A percentile compares a stretch with the other conserved stretches of the same genome.
Conservation (phyloP, 2,113 vertebrate species). For the Tympanuchus pallidicinctus region DNA sequence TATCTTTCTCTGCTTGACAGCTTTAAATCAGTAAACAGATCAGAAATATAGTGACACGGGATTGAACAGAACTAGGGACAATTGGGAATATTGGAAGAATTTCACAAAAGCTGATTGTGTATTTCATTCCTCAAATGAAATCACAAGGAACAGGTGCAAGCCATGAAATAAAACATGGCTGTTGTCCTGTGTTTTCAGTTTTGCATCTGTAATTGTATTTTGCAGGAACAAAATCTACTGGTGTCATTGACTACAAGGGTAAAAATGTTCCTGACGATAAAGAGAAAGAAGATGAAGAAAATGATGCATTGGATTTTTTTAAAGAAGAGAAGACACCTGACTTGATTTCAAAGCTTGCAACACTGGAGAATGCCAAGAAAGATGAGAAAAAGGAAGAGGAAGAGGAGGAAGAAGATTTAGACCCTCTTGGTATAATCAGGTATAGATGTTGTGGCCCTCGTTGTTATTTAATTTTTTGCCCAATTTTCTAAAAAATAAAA, state of each 20-base stretch:
- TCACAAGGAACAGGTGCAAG: background rate
- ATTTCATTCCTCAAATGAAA: background rate
- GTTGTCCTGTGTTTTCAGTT: background rate
- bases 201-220: background rate
- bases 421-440: conserved; percentile 86
- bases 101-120: background rate
- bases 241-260: conserved; percentile 52
- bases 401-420: conserved; percentile 77
- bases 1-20: background rate
- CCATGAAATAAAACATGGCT: background rate
- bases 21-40: conserved; percentile 22
- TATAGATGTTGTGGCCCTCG: conserved; percentile 43
- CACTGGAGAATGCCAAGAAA: background rate
- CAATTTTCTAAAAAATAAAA: background rate
- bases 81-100: background rate
- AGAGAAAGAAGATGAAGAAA: conserved; percentile 57
- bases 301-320: conserved; percentile 83
- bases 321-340: conserved; percentile 65
- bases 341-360: conserved; percentile 9
- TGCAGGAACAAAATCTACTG: conserved; percentile 78
- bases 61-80: background rate
- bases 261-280: conserved; percentile 65
- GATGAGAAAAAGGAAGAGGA: conserved; percentile 24
- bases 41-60: background rate
- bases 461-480: background rate